These are phyloP conservation scores for Cyrtodaria siliqua DNA, from an alignment of 2,888 invertebrate genomes.

Conservation along the genomic window DNA sequence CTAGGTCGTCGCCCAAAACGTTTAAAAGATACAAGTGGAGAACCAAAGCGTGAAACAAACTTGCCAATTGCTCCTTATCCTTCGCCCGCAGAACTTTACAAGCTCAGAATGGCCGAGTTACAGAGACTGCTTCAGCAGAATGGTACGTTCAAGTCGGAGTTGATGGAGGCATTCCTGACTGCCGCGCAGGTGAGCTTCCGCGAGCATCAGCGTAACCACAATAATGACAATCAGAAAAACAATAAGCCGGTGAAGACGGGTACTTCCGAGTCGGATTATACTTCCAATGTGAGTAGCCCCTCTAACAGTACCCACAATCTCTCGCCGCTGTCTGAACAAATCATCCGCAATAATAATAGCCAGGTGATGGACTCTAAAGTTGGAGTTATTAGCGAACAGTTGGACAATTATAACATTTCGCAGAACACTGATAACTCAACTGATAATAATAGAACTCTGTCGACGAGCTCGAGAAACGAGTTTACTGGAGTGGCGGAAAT, in stretches of 20 bases:
- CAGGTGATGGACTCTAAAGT: slow-evolving; percentile 45
- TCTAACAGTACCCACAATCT: slow-evolving; percentile 71
- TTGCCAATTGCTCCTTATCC: slow-evolving; percentile 84
- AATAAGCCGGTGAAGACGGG: slow-evolving; percentile 27
- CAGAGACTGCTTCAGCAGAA: slow-evolving; percentile 82
- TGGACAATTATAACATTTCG: slow-evolving; percentile 46
- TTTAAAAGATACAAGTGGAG: slow-evolving; percentile 82
- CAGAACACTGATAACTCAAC: slow-evolving; percentile 16
- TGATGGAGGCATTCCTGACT: slow-evolving; percentile 81
- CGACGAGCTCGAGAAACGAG: neutral
- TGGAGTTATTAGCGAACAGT: slow-evolving; percentile 32
- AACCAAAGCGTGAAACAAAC: slow-evolving; percentile 71
- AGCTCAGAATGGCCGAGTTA: slow-evolving; percentile 83
- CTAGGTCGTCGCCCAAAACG: slow-evolving; percentile 85
- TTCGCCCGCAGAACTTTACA: slow-evolving; percentile 79
- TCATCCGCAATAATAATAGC: slow-evolving; percentile 33
- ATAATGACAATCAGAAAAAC: slow-evolving; percentile 59
- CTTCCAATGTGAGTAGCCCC: slow-evolving; percentile 72
- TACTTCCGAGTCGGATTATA: slow-evolving; percentile 72
- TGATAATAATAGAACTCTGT: slow-evolving; percentile 29
- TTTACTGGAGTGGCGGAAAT: slow-evolving; percentile 16
- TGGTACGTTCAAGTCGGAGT: slow-evolving; percentile 79
- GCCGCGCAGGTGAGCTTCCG: slow-evolving; percentile 80
- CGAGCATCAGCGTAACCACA: slow-evolving; percentile 71
- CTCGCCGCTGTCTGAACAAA: slow-evolving; percentile 61